A percentile compares a stretch with the other conserved stretches of the same genome.
Evolutionary conservation across 1,140 invertebrate genomes (phyloP).

Genomic region (Meloidogyne exigua): DNA sequence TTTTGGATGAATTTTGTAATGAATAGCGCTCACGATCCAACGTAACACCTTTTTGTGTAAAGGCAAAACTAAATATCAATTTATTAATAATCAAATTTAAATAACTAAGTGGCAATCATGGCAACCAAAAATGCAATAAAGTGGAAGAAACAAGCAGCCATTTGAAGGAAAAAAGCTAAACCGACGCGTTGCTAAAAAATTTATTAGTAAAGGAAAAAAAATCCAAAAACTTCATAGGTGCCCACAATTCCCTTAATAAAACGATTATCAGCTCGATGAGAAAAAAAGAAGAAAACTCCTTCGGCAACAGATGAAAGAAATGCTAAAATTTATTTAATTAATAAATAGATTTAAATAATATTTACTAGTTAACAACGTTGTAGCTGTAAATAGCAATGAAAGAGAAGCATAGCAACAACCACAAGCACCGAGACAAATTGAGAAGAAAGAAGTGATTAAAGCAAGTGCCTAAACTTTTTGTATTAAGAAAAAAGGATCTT

Average conservation of each 20-base stretch:
- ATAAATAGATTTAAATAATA: background rate
- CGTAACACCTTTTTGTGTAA: slow-evolving; percentile 48
- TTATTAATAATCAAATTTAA: background rate
- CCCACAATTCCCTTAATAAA: slow-evolving; percentile 64
- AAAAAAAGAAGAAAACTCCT: slow-evolving; percentile 63
- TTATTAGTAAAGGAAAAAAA: background rate
- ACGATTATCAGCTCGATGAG: slow-evolving; percentile 61
- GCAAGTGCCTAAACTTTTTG: slow-evolving; percentile 37
- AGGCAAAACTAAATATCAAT: slow-evolving; percentile 42
- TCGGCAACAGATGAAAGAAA: slow-evolving; percentile 60
- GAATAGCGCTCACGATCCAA: slow-evolving; percentile 55
- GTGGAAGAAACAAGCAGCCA: slow-evolving; percentile 60
- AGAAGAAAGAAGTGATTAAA: slow-evolving; percentile 55
- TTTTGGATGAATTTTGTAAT: slow-evolving; percentile 54
- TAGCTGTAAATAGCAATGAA: slow-evolving; percentile 55
- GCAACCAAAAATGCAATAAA: slow-evolving; percentile 62
- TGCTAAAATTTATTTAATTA: slow-evolving; percentile 36
- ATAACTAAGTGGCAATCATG: slow-evolving; percentile 56
- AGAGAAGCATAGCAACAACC: slow-evolving; percentile 61
- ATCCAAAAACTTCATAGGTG: slow-evolving; percentile 54
- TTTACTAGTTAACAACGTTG: slow-evolving; percentile 57
- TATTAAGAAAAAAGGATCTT: background rate
- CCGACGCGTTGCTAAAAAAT: slow-evolving; percentile 62
- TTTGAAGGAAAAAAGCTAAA: slow-evolving; percentile 60
- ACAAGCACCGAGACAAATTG: slow-evolving; percentile 56